Base-by-base conservation (phyloP, 2,797 vertebrate genomes). In the Gastrophryne carolinensis region DNA sequence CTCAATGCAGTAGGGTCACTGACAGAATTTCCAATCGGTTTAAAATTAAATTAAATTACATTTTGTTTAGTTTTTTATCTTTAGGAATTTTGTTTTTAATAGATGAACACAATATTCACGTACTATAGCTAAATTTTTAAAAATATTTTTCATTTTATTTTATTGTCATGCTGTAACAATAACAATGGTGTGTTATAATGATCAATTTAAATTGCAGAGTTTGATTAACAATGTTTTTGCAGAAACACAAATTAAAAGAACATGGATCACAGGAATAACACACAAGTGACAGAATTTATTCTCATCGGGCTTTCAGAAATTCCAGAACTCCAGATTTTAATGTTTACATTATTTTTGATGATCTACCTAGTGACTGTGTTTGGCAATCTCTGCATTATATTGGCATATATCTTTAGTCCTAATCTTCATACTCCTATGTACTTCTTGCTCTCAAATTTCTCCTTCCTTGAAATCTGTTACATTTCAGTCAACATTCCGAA, bases 361-460 rank as follows among this genome's bases (percentile, higher is more conserved):
- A 58, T 67, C 19, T 74, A 74, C 34, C 12, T 67, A 1, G 34
- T 67, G 13, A 66, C 72, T 2, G 13, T 74, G 6, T n/a, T 57
- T 60, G 72, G 72, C 34, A 74, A 74, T 23, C 0, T 37, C 1
- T 49, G 24, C 1, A 35, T 74, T 0, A 67, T 66, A 27, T 15
- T 56, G 11, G 52, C 62, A 2, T 66, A 58, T 26, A 26, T 49
- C 7, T n/a, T 57, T 4, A 66, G 37, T 23, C 13, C 21, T 17
- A 50, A 49, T 17, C 72, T 74, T 49, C 53, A 74, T 10, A 67
- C 37, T 2, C 70, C 70, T 19, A 73, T 73, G 68, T 71, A 71
- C 29, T 71, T 49, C 23, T 23, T 21, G 9, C 39, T 74, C 2
- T 23, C 52, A 5, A 57, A 74, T 5, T 74, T 74, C 17, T 57